A percentile compares a stretch with the other conserved stretches of the same genome.
Evolutionary conservation across 2,888 invertebrate genomes (phyloP).

Genomic region (Galeopsomyia nigrocyanea): DNA sequence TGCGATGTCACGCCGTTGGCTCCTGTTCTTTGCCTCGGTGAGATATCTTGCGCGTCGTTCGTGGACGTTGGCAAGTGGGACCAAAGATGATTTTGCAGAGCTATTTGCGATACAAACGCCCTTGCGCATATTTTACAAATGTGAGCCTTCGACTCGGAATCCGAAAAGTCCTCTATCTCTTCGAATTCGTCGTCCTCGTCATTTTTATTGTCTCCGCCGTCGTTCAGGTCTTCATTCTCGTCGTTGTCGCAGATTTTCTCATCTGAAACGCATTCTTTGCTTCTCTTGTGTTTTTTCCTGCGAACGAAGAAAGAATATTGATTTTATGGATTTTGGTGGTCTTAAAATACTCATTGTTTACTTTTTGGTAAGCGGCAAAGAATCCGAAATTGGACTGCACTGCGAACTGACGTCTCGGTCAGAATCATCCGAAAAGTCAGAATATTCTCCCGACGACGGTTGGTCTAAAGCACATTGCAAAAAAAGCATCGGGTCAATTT

Average conservation of each 20-base stretch:
- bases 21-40: no score
- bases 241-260: constrained; percentile 48
- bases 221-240: constrained; percentile 28
- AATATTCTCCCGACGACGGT: constrained; percentile 60
- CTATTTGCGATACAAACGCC: constrained; percentile 73
- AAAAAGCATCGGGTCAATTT: constrained; percentile 79
- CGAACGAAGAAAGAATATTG: not conserved
- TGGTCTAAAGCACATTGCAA: constrained; percentile 73
- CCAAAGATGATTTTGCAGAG: constrained; percentile 76
- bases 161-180: constrained; percentile 48
- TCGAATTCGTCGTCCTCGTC: constrained; percentile 42
- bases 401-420: constrained; percentile 27
- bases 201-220: constrained; percentile 9
- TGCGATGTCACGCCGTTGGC: constrained; percentile 62
- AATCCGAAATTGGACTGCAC: constrained; percentile 42
- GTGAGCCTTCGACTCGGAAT: constrained; percentile 68
- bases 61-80: constrained; percentile 69
- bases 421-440: constrained; percentile 61
- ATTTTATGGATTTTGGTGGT: no score
- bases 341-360: constrained; percentile 39
- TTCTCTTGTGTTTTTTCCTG: not conserved
- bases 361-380: constrained; percentile 55
- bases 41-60: constrained; percentile 11
- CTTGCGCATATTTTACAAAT: constrained; percentile 73
- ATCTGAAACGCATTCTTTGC: constrained; percentile 1